Percentiles rank a stretch among this genome's conserved stretches.
Evolutionary conservation across 1,140 invertebrate genomes (phyloP).

Genomic region (Neodiprion fabricii): DNA sequence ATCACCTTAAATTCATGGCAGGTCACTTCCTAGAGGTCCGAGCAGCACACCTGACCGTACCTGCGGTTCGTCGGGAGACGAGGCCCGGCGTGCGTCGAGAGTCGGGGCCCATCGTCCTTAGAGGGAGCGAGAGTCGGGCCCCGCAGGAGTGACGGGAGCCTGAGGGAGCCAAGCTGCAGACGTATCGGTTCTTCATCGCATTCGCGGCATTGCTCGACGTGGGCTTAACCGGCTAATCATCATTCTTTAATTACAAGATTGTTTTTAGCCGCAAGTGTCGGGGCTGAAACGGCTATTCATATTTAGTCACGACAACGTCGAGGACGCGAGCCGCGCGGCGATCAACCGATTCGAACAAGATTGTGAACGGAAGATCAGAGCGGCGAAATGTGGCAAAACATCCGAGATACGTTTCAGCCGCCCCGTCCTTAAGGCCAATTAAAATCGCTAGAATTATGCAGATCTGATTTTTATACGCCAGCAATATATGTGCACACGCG

Average conservation of each 20-base stretch:
- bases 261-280: constrained; percentile 35
- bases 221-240: constrained; percentile 44
- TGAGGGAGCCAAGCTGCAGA: constrained; percentile 9
- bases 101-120: background rate
- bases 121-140: background rate
- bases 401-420: background rate
- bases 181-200: constrained; percentile 51
- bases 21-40: too few species aligned
- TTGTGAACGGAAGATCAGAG: background rate
- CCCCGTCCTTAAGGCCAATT: background rate
- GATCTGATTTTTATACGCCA: background rate
- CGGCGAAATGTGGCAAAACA: background rate
- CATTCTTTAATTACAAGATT: constrained; percentile 49
- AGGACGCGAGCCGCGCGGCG: too few species aligned
- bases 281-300: background rate
- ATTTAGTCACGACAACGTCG: background rate
- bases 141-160: background rate
- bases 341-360: too few species aligned
- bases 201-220: constrained; percentile 46
- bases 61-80: too few species aligned
- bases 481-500: too few species aligned
- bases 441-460: constrained; percentile 7
- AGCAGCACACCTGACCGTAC: too few species aligned
- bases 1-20: too few species aligned
- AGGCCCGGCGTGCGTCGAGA: too few species aligned